Base-by-base conservation (phyloP, 1,140 invertebrate genomes). In the Steinernema khuongi region DNA sequence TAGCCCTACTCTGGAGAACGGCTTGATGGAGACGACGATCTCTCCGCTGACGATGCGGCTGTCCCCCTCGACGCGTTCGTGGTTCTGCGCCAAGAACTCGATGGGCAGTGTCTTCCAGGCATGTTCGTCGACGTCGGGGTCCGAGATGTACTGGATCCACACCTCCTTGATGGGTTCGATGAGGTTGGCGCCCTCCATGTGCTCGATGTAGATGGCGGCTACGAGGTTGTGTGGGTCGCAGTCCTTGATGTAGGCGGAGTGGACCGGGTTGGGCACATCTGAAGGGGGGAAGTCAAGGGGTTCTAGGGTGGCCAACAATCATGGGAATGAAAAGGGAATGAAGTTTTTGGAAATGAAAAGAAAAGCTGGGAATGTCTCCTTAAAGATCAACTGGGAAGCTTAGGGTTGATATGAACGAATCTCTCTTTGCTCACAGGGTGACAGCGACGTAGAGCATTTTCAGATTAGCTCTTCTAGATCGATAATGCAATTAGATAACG, bases 221-320 rank as follows among this genome's bases (percentile, higher is more conserved):
- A 91, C 90, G 41, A 88, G 88, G 11, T 88, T 88, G 72, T 89
- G 86, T 85, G 94, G 94, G 0, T 86, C 85, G 11, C 83, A 84
- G 17, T 71, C 74, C n/a, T 73, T 67, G 22, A 94, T 89, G 80
- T 73, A 79, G 32, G 86, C 86, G 44, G 94, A 86, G 31, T 87
- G 86, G 0, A 95, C 94, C 1, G 93, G 87, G 86, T 96, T 95
- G 2, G 96, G 96, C 17, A 93, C 92, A 87, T 96, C 95, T 91
- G 86, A 18, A 84, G 81, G 22, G 67, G 33, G 1, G 22, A 7
- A 7, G 22, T 67, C 41, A 26, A 11, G 66, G 19, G 4, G 19
- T 19, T 30, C 66, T 67, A 67, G 50, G 19, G n/a, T 66, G 41
- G 4, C 7, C 68, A 70, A 68, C 31, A 70, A 70, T 41, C 7